These are phyloP conservation scores for Darevskia mixta DNA, from an alignment of 2,797 vertebrate genomes.

Conservation along the genomic window DNA sequence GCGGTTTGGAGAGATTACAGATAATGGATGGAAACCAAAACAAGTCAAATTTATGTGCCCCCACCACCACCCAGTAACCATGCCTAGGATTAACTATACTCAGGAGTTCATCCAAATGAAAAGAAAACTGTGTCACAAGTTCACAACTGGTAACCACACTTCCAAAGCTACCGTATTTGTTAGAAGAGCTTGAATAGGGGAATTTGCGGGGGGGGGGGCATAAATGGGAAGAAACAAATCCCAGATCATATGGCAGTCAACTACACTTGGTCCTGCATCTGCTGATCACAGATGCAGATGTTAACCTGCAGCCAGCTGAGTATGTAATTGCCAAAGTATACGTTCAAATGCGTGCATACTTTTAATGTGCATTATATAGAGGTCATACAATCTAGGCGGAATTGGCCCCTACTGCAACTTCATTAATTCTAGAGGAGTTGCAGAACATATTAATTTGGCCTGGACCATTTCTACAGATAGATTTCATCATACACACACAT, in stretches of 20 bases:
- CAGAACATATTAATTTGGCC: conserved; percentile 72
- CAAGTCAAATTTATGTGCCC: not conserved
- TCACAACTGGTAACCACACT: not conserved
- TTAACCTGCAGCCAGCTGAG: conserved; percentile 54
- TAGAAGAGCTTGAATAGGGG: fast-evolving
- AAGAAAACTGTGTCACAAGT: not conserved
- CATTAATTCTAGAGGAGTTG: conserved; percentile 65
- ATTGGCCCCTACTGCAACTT: conserved; percentile 67
- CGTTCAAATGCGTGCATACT: conserved; percentile 68
- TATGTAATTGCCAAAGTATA: conserved; percentile 67
- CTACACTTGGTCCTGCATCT: conserved; percentile 49
- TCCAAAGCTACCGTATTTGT: not conserved
- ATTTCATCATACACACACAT: conserved; percentile 65
- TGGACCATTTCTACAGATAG: conserved; percentile 65
- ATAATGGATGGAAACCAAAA: not conserved
- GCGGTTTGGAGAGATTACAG: not conserved
- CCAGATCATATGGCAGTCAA: conserved; percentile 33
- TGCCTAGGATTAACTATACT: not conserved
- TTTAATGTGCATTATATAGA: conserved; percentile 68
- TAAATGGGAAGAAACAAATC: conserved; percentile 8
- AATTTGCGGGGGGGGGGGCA: not conserved
- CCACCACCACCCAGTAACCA: not conserved
- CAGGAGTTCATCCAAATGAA: fast-evolving
- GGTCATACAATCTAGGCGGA: conserved; percentile 65
- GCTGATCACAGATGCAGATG: conserved; percentile 54